A percentile compares a stretch with the other conserved stretches of the same genome.
Conservation (phyloP, 2,888 invertebrate species). For the Argyresthia goedartella region DNA sequence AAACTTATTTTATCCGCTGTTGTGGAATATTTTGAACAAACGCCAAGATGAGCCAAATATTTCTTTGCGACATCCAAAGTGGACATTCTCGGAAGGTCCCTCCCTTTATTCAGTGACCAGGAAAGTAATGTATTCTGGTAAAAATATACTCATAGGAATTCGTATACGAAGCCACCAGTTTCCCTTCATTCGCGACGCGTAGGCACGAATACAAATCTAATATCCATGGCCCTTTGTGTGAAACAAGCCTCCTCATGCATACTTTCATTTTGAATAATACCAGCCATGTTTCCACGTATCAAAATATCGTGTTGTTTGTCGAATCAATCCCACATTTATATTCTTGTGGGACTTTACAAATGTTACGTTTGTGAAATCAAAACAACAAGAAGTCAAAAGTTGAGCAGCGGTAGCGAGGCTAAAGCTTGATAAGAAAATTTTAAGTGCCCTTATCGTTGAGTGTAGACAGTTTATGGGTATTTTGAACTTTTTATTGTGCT, state of each 20-base stretch:
- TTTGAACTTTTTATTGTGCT: conserved; percentile 24
- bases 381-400: too few relatives aligned
- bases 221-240: neutral
- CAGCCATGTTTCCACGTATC: conserved; percentile 3
- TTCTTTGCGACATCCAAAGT: conserved; percentile 21
- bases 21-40: too few relatives aligned
- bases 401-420: neutral
- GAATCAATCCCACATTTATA: conserved; percentile 1
- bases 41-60: too few relatives aligned
- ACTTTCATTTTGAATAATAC: conserved; percentile 3
- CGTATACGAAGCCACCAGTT: conserved; percentile 2
- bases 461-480: conserved; percentile 21
- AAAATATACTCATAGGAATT: neutral
- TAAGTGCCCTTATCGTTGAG: conserved; percentile 12
- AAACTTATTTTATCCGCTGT: too few relatives aligned
- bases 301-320: conserved; percentile 1
- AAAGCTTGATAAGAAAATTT: conserved; percentile 10
- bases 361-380: too few relatives aligned
- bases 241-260: neutral
- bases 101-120: conserved; percentile 23
- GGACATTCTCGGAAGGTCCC: conserved; percentile 32
- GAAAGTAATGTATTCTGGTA: conserved; percentile 15
- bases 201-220: conserved; percentile 10
- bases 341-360: neutral
- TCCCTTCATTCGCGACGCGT: neutral